These are phyloP conservation scores for Microcebus jonahi DNA, from an alignment of 2,113 vertebrate species.

Conservation along the genomic window DNA sequence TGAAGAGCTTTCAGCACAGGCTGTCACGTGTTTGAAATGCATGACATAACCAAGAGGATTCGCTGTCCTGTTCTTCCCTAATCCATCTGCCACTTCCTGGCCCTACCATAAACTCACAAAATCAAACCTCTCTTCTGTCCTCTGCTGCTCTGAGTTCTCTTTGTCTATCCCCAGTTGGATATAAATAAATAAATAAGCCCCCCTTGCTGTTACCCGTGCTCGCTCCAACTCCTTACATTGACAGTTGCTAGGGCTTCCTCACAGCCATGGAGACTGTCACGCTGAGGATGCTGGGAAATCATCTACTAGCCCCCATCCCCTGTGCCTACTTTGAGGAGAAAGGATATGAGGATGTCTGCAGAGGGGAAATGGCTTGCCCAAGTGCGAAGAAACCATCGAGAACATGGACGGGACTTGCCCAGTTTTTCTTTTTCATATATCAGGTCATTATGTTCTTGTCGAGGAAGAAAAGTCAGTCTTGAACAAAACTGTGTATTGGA, in stretches of 20 bases:
- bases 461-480: neutral
- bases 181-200: neutral
- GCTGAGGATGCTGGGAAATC: neutral
- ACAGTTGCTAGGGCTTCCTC: neutral
- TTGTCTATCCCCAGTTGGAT: neutral
- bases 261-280: neutral
- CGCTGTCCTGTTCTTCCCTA: neutral
- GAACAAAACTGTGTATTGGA: neutral
- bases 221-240: neutral
- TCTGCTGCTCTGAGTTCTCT: neutral
- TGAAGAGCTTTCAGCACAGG: constrained; percentile 19
- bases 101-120: neutral
- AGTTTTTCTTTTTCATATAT: neutral
- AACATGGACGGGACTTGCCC: neutral
- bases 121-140: neutral
- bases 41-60: constrained; percentile 30
- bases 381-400: neutral
- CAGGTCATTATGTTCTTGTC: neutral
- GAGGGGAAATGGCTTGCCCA: neutral
- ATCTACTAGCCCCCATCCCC: neutral
- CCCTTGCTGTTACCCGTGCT: neutral
- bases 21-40: constrained; percentile 40
- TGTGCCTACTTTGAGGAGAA: neutral
- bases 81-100: constrained; percentile 4
- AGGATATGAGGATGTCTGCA: neutral